Evolutionary conservation across 1,140 invertebrate species (phyloP).

Genomic region (Bathynomus jamesi): DNA sequence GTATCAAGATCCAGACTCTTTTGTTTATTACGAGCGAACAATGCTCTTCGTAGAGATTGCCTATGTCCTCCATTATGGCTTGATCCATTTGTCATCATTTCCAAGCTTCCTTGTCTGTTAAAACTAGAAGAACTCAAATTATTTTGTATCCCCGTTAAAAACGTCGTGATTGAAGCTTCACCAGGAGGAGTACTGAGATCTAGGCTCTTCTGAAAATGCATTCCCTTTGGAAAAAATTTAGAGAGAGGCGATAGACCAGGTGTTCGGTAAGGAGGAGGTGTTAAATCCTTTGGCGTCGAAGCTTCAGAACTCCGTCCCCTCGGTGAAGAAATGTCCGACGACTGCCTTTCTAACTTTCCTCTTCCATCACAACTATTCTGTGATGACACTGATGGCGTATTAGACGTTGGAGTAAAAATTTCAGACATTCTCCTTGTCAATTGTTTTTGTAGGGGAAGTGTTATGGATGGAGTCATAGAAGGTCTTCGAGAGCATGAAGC

Average conservation of each 20-base stretch:
- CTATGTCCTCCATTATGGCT: conserved; percentile 6
- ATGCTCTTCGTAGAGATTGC: conserved; percentile 18
- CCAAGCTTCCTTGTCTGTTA: neutral
- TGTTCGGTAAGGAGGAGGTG: neutral
- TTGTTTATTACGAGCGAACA: conserved; percentile 30
- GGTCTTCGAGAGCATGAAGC: conserved; percentile 63
- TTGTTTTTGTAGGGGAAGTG: conserved; percentile 22
- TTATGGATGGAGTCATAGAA: conserved; percentile 52
- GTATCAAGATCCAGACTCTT: conserved; percentile 30
- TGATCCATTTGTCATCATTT: neutral
- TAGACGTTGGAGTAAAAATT: conserved; percentile 20
- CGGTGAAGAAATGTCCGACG: conserved; percentile 21
- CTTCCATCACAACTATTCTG: conserved; percentile 10
- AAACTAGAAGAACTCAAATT: neutral
- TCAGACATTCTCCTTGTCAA: conserved; percentile 35
- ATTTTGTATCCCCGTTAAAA: neutral
- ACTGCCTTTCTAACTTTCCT: conserved; percentile 16
- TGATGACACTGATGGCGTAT: conserved; percentile 5
- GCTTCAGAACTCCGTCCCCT: neutral
- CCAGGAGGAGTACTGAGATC: neutral
- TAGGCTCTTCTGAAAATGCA: neutral
- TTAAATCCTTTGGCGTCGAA: neutral
- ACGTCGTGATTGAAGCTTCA: neutral
- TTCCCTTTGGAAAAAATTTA: neutral
- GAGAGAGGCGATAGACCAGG: neutral